Base-by-base conservation (phyloP, 2,797 vertebrate genomes). In the Manis crassicaudata region DNA sequence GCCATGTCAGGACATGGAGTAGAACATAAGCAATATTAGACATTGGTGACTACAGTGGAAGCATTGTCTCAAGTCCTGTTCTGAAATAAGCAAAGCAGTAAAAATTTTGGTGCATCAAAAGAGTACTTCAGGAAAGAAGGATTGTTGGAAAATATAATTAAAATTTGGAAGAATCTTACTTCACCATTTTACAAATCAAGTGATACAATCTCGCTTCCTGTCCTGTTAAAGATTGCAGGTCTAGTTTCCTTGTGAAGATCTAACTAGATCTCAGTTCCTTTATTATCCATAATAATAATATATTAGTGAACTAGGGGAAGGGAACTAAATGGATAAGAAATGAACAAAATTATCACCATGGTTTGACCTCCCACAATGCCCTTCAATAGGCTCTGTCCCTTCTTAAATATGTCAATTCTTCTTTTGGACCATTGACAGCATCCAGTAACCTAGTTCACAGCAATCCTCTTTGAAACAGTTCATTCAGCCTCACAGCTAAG, bases 111-210 rank as follows among this genome's bases (percentile, higher is more conserved):
- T 3, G 20, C 8, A n/a, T 43, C 5, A 43, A 10, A 54, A 52
- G 46, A 56, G 5, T 6, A 60, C 7, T 56, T 72, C 20, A 70
- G 5, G 40, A 29, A 80, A 70, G 25, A 83, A 50, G 3, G 1
- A 46, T 35, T 52, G n/a, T 81, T 79, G 29, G 37, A 88, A 83
- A 83, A 88, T 67, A 88, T n/a, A 76, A 75, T 70, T 65, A 65
- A 77, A 81, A 35, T 3, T 37, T 56, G 54, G 10, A 81, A 73
- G n/a, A 67, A 10, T 79, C n/a, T 84, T 17, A 87, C 14, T 32
- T 92, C 32, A 25, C 11, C 37, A 52, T 65, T 88, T 70, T 60
- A 5, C 3, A 65, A 25, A 37, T 46, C 35, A 85, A 37, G 16
- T 76, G 29, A 16, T 20, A 43, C 21, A 65, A 4, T 7, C 7